Percentiles rank a stretch among this genome's conserved stretches.
These are phyloP conservation scores for Xerus rutilus DNA, from an alignment of 2,797 vertebrate species.

Conservation along the genomic window DNA sequence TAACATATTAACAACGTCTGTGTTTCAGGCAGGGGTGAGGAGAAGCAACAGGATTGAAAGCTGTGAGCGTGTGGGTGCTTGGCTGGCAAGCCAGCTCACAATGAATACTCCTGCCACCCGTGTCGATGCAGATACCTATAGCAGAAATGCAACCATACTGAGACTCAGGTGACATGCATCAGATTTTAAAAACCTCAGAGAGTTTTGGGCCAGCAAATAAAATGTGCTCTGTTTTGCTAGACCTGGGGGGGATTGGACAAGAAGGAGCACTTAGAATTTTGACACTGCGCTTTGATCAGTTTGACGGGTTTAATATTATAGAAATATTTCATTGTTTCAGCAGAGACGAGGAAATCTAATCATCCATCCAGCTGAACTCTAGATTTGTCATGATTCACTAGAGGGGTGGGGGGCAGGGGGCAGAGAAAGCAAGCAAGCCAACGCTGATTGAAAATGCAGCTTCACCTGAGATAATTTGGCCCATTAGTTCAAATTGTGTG, in stretches of 20 bases:
- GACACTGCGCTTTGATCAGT: conserved; percentile 89
- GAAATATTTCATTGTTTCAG: conserved; percentile 90
- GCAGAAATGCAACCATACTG: not conserved
- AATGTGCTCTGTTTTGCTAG: conserved; percentile 76
- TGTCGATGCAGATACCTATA: not conserved
- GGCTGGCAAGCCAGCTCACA: accelerated
- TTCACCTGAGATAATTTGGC: conserved; percentile 83
- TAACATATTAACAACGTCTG: accelerated
- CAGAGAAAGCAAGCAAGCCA: conserved; percentile 29
- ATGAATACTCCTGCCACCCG: accelerated
- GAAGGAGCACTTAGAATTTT: conserved; percentile 86
- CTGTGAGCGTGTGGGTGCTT: not conserved
- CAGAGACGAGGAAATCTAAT: conserved; percentile 85
- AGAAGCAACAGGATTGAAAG: not conserved
- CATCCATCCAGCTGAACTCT: conserved; percentile 84
- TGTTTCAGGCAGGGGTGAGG: not conserved
- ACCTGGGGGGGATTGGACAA: conserved; percentile 80
- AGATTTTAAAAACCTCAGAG: conserved; percentile 62
- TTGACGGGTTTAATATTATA: conserved; percentile 90
- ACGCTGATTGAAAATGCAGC: conserved; percentile 81
- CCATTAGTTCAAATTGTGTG: conserved; percentile 83
- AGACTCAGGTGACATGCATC: not conserved
- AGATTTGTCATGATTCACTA: conserved; percentile 84
- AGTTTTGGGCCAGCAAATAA: conserved; percentile 69
- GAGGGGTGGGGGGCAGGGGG: not conserved